phyloP scores from a whole-genome alignment of 2,113 vertebrate species.

The Mystacornis crossleyi region DNA sequence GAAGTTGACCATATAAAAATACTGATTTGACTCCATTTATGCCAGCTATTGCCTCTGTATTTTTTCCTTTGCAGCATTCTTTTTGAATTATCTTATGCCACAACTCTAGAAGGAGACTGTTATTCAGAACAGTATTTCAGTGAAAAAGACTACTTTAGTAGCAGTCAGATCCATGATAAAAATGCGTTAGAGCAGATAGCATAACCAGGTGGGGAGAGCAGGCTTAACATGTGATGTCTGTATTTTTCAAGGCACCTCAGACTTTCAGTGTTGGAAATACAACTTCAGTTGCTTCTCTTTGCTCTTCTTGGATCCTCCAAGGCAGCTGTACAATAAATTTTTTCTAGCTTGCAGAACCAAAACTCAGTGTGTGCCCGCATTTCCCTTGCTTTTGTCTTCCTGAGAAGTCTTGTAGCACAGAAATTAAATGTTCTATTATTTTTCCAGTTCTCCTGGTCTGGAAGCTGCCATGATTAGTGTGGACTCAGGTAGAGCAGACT shows the following conservation, averaged over 20 bases:
- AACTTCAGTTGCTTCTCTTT: neutral
- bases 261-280: neutral
- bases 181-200: neutral
- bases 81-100: neutral
- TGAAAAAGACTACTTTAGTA: neutral
- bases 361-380: neutral
- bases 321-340: neutral
- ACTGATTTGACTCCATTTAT: neutral
- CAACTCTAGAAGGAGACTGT: neutral
- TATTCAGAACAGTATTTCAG: neutral
- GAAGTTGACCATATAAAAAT: neutral
- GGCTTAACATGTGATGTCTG: neutral
- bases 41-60: neutral
- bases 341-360: neutral
- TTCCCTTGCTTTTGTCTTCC: neutral
- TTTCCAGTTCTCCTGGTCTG: conserved; percentile 5
- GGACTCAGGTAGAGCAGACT: neutral
- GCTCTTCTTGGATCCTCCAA: neutral
- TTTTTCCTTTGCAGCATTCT: neutral
- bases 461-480: neutral
- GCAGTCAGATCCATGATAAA: neutral
- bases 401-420: neutral
- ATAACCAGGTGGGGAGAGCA: neutral
- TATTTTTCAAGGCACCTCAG: neutral
- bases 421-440: neutral